Evolutionary conservation across 1,140 invertebrate species (phyloP).

Genomic region (Saxidomus purpurata): DNA sequence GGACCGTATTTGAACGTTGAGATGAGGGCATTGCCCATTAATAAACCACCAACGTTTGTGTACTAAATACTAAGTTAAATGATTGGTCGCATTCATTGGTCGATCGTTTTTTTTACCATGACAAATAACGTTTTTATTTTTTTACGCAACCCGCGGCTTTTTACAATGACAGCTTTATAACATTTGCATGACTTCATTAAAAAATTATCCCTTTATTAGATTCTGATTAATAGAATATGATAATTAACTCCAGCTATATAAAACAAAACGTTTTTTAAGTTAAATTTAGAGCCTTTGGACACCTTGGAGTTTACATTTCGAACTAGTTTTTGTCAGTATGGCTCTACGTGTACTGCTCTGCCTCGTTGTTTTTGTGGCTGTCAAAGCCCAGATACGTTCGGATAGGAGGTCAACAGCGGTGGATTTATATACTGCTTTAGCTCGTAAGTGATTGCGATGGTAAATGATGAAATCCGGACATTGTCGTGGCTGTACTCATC

Average conservation of each 20-base stretch:
- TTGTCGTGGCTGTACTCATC: too few relatives aligned
- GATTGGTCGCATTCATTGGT: too few relatives aligned
- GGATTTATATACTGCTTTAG: conserved; percentile 15
- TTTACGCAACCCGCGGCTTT: not conserved
- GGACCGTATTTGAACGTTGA: too few relatives aligned
- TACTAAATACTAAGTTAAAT: too few relatives aligned
- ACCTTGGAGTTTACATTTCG: not conserved
- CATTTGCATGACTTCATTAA: not conserved
- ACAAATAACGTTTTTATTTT: not conserved
- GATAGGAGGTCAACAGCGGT: not conserved
- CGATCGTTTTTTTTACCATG: not conserved
- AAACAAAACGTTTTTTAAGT: not conserved
- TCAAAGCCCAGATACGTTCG: not conserved
- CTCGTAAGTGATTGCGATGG: not conserved
- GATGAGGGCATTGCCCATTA: too few relatives aligned
- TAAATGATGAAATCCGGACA: too few relatives aligned
- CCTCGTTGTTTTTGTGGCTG: not conserved
- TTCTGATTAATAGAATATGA: conserved; percentile 2
- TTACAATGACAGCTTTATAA: not conserved
- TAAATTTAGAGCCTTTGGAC: not conserved
- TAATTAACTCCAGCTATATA: conserved; percentile 1
- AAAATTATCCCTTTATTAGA: not conserved
- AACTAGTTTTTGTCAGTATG: not conserved
- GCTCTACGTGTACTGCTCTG: not conserved
- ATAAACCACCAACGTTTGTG: too few relatives aligned